Evolutionary conservation across 2,797 vertebrate genomes (phyloP), one percentile per base, ranked within the genome.

Genomic region (Alfaro cultratus): DNA sequence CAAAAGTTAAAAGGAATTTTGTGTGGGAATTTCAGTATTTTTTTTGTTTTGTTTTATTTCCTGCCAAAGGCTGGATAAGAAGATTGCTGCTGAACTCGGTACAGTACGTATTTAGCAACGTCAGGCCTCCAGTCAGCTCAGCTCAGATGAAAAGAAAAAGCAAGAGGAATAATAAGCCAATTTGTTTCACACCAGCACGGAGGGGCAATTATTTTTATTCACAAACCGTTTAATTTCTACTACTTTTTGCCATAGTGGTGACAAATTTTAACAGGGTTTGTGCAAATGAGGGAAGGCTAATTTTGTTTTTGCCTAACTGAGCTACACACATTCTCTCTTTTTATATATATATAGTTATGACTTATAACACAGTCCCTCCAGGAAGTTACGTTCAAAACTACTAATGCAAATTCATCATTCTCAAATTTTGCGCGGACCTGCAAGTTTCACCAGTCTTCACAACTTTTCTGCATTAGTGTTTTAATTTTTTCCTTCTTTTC

Each of bases 1-100:
- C 3, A 84, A 70, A 83, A 74, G 36, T 47, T 31, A 67, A 53
- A 67, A n/a, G 7, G 36, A 31, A 67, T 15, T 67, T 16, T n/a
- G 29, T 64, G n/a, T 73, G n/a, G 49, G 6, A 73, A 57, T 49
- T 21, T 36, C 21, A 2, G 0, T 23, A 1, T 23, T 51, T 51
- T 45, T 46, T 47, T 47, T 46, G 0, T 13, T 4, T 8, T 23
- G 7, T 51, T 53, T 53, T 10, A 21, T 13, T 23, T 74, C n/a
- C 41, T 64, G 34, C 70, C 73, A 46, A 78, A 62, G 46, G 71
- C 21, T 75, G 46, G n/a, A 70, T 36, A 55, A 53, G 26, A 41
- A 31, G 11, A 18, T 46, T 45, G 49, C 23, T 18, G 41, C 36
- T 16, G 10, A 18, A 55, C n/a, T 75, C 45, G 23, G 6, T 34